phyloP scores from a whole-genome alignment of 2,888 invertebrate genomes.

The Oscheius sp. region DNA sequence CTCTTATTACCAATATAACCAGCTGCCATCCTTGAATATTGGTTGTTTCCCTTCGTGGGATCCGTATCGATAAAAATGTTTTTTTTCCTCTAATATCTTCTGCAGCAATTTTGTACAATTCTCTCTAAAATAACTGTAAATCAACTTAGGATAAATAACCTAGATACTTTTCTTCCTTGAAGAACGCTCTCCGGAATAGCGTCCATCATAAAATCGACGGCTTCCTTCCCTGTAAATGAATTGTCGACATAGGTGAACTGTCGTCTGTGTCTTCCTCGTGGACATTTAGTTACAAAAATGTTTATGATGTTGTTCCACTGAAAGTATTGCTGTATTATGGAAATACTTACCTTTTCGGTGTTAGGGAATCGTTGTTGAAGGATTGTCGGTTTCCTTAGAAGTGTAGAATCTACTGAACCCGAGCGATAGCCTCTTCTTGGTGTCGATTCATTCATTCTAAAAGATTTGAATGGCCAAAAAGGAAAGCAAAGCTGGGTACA shows the following conservation, averaged over 20 bases:
- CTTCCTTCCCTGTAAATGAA: slow-evolving; percentile 32
- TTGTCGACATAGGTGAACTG: slow-evolving; percentile 31
- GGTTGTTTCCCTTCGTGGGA: neutral
- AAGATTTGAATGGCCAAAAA: too few species aligned
- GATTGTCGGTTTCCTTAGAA: neutral
- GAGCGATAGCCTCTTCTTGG: slow-evolving; percentile 9
- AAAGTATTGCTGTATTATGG: neutral
- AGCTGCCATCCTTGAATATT: slow-evolving; percentile 23
- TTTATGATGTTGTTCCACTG: slow-evolving; percentile 29
- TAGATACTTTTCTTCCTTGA: slow-evolving; percentile 16
- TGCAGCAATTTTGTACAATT: slow-evolving; percentile 19
- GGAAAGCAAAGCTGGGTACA: too few species aligned
- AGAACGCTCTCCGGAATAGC: slow-evolving; percentile 21
- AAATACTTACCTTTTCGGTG: slow-evolving; percentile 11
- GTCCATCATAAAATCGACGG: slow-evolving; percentile 32
- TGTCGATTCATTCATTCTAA: neutral
- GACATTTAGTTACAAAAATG: slow-evolving; percentile 21
- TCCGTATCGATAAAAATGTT: slow-evolving; percentile 12
- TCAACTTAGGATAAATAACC: slow-evolving; percentile 7
- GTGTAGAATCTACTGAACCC: slow-evolving; percentile 25
- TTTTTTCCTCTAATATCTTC: slow-evolving; percentile 29
- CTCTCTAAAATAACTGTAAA: neutral
- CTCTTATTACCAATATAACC: slow-evolving; percentile 18
- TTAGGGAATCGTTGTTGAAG: slow-evolving; percentile 3
- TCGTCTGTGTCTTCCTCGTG: slow-evolving; percentile 15